Conservation (phyloP, 1,140 invertebrate species). For the Drosophila truncata region DNA sequence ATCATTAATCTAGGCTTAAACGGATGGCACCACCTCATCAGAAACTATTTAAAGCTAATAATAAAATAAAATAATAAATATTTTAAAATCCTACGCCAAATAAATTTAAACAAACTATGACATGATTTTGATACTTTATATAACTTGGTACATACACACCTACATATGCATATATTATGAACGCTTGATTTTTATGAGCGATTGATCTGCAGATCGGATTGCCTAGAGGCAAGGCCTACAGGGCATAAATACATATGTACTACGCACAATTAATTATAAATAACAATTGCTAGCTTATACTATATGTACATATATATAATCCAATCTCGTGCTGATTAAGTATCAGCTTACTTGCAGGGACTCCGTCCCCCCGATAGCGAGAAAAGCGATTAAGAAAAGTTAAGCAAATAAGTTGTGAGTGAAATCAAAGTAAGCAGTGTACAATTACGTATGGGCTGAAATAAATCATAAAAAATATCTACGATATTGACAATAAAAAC, state of each 20-base stretch:
- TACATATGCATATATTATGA: neutral
- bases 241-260: neutral
- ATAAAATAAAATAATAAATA: neutral
- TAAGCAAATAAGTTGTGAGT: neutral
- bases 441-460: neutral
- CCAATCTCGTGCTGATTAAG: neutral
- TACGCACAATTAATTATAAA: constrained; percentile 2
- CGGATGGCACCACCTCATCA: neutral
- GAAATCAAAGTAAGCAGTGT: neutral
- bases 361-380: too few species aligned
- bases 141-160: neutral
- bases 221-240: neutral
- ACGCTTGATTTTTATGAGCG: neutral
- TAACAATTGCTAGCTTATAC: neutral
- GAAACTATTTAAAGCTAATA: neutral
- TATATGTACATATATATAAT: neutral
- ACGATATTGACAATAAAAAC: neutral
- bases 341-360: neutral
- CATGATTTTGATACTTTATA: neutral
- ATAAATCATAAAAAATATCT: neutral
- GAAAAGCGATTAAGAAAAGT: neutral
- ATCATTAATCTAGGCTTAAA: neutral
- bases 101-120: neutral
- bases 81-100: too few species aligned
- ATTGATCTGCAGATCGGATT: neutral